A percentile compares a stretch with the other conserved stretches of the same genome.
Evolutionary conservation across 2,888 invertebrate species (phyloP).

Genomic region (Netelia virgata): DNA sequence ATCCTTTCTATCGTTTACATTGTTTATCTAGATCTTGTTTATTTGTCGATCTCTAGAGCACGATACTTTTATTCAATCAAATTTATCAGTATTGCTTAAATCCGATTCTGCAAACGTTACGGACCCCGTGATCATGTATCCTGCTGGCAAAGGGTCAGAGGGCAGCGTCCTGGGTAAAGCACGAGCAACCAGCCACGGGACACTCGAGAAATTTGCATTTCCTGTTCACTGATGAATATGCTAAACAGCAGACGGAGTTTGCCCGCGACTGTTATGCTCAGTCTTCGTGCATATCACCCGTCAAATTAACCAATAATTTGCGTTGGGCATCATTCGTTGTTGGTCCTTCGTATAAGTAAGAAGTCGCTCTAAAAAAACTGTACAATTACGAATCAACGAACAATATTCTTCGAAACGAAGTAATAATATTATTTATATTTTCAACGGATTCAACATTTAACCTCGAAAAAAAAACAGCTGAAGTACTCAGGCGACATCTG

Average conservation of each 20-base stretch:
- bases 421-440: neutral
- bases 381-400: neutral
- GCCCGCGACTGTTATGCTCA: neutral
- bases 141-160: constrained; percentile 74
- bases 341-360: neutral
- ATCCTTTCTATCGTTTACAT: no score
- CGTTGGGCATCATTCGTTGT: neutral
- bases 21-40: no score
- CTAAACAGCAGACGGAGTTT: constrained; percentile 45
- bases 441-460: neutral
- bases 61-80: no score
- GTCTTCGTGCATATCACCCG: constrained; percentile 36
- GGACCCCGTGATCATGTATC: neutral
- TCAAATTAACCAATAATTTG: constrained; percentile 37
- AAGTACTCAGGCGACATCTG: neutral
- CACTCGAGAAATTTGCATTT: constrained; percentile 79
- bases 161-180: constrained; percentile 73
- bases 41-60: no score
- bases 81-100: no score
- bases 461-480: neutral
- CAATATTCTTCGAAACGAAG: neutral
- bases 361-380: no score
- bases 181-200: constrained; percentile 65
- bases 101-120: no score
- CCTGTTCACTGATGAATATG: constrained; percentile 78